Evolutionary conservation across 2,888 invertebrate genomes (phyloP).

Genomic region (Laothoe populi): DNA sequence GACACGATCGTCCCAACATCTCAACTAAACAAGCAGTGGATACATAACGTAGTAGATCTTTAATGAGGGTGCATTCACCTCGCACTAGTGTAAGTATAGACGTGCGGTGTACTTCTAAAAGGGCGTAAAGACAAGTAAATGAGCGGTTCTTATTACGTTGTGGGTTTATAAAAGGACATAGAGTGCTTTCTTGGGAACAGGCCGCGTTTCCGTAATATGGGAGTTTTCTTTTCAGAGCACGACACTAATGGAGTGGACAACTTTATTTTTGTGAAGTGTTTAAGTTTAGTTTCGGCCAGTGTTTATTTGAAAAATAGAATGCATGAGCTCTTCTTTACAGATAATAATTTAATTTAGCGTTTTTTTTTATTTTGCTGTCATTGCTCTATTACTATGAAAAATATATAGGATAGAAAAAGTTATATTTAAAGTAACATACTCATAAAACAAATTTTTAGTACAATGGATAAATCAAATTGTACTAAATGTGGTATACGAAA

Average conservation of each 20-base stretch:
- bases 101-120: slow-evolving; percentile 27
- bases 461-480: too few relatives aligned
- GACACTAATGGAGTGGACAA: slow-evolving; percentile 43
- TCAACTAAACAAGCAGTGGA: slow-evolving; percentile 44
- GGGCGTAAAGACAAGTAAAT: background rate
- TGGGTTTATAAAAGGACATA: slow-evolving; percentile 39
- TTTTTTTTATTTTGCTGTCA: background rate
- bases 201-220: slow-evolving; percentile 69
- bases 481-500: too few relatives aligned
- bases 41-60: slow-evolving; percentile 44
- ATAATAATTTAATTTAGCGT: slow-evolving; percentile 4
- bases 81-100: slow-evolving; percentile 62
- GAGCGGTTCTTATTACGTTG: background rate
- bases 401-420: too few relatives aligned
- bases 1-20: background rate
- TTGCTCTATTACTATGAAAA: too few relatives aligned
- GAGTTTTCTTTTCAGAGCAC: slow-evolving; percentile 49
- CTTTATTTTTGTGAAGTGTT: slow-evolving; percentile 34
- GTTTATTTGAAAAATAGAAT: slow-evolving; percentile 16
- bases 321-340: slow-evolving; percentile 7
- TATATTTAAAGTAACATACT: too few relatives aligned
- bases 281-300: slow-evolving; percentile 40
- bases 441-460: too few relatives aligned
- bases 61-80: slow-evolving; percentile 82
- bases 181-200: slow-evolving; percentile 48